Percentiles rank a stretch among this genome's conserved stretches.
Evolutionary conservation across 2,113 vertebrate species (phyloP).

Genomic region (Cynoglossus semilaevis): DNA sequence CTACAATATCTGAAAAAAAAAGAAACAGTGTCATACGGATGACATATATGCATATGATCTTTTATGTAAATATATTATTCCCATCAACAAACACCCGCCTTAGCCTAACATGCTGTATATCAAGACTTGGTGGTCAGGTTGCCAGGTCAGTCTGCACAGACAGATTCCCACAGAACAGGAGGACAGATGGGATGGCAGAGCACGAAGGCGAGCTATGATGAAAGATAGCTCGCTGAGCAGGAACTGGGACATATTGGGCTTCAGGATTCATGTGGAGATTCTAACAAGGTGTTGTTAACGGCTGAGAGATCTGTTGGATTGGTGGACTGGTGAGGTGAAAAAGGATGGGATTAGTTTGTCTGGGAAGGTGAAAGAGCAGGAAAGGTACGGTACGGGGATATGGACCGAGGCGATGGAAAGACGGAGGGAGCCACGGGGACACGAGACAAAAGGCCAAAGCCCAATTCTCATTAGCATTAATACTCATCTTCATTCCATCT

Average conservation of each 20-base stretch:
- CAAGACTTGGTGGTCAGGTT: not conserved
- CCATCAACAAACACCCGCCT: no score
- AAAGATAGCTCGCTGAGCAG: conserved; percentile 26
- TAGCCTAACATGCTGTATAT: not conserved
- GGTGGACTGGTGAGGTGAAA: conserved; percentile 7
- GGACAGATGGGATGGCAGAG: not conserved
- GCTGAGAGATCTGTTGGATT: not conserved
- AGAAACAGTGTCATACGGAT: no score
- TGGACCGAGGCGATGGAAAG: conserved; percentile 26
- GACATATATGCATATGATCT: no score
- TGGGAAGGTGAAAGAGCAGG: conserved; percentile 30
- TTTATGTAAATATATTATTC: no score
- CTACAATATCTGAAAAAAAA: no score
- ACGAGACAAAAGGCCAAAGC: conserved; percentile 64
- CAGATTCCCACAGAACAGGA: conserved; percentile 4
- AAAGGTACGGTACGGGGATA: conserved; percentile 9
- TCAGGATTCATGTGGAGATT: conserved; percentile 18
- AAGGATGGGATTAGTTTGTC: conserved; percentile 13
- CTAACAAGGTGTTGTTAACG: conserved; percentile 21
- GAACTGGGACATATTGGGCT: conserved; percentile 15
- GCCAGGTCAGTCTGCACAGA: not conserved
- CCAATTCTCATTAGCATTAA: conserved; percentile 73
- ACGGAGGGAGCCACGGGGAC: conserved; percentile 39
- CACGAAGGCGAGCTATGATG: conserved; percentile 9
- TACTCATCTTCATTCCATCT: conserved; percentile 59